A percentile compares a stretch with the other conserved stretches of the same genome.
phyloP scores from a whole-genome alignment of 1,140 invertebrate genomes.

The Drosophila punjabiensis region DNA sequence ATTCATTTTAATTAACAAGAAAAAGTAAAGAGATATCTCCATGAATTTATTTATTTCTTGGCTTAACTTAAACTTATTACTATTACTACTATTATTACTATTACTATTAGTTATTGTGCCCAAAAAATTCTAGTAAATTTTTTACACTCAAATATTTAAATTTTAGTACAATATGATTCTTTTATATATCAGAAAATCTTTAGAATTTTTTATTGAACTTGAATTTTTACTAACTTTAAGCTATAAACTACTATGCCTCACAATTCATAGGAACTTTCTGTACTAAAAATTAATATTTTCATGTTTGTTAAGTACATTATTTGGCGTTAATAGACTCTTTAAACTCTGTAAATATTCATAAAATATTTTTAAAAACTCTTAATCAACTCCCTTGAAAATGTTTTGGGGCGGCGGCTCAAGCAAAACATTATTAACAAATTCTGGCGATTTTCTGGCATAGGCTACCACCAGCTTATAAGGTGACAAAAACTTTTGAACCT shows the following conservation, averaged over 20 bases:
- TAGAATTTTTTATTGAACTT: neutral
- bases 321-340: conserved; percentile 33
- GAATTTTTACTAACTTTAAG: neutral
- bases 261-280: conserved; percentile 14
- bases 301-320: conserved; percentile 9
- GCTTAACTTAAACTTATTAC: neutral
- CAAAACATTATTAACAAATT: conserved; percentile 85
- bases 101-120: neutral
- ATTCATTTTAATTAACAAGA: neutral
- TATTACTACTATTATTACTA: too few relatives aligned
- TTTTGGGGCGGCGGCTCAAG: conserved; percentile 8
- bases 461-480: conserved; percentile 87
- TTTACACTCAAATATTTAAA: too few relatives aligned
- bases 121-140: too few relatives aligned
- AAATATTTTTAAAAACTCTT: conserved; percentile 1
- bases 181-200: too few relatives aligned
- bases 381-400: conserved; percentile 47
- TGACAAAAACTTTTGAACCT: conserved; percentile 71
- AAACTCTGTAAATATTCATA: conserved; percentile 1
- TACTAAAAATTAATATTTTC: neutral
- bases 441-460: conserved; percentile 85
- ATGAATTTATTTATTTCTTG: neutral
- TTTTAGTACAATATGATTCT: too few relatives aligned
- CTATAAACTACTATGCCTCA: neutral
- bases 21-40: neutral